Conservation (phyloP, 2,113 vertebrate genomes). For the Terrapene triunguis region DNA sequence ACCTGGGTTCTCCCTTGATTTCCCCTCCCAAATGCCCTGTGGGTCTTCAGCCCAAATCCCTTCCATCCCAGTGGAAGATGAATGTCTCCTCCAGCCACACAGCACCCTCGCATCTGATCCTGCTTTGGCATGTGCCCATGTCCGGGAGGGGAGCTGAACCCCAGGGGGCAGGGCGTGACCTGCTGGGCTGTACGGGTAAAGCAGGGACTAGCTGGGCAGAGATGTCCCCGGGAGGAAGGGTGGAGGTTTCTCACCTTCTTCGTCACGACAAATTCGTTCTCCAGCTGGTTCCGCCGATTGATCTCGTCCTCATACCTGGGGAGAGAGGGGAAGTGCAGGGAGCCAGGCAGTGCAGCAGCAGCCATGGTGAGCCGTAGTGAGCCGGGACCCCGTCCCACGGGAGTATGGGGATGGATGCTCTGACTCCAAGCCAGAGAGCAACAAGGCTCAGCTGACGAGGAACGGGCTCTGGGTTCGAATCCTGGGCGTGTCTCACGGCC, state of each 20-base stretch:
- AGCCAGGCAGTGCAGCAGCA: not conserved
- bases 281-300: constrained; percentile 65
- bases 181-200: not conserved
- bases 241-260: constrained; percentile 77
- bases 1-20: not conserved
- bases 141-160: not conserved
- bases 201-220: not conserved
- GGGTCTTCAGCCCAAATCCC: too few relatives aligned
- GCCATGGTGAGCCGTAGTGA: too few relatives aligned
- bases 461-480: not conserved
- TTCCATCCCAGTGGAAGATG: too few relatives aligned
- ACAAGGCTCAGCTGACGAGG: not conserved
- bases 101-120: not conserved
- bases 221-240: too few relatives aligned
- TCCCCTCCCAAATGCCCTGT: not conserved
- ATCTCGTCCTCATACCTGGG: constrained; percentile 79
- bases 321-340: not conserved
- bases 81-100: not conserved
- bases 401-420: not conserved
- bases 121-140: not conserved
- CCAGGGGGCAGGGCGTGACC: not conserved
- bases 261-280: constrained; percentile 80
- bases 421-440: not conserved
- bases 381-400: not conserved
- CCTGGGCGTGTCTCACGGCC: not conserved